Conservation (phyloP, 2,113 vertebrate species). For the Andinoacara biseriatus region DNA sequence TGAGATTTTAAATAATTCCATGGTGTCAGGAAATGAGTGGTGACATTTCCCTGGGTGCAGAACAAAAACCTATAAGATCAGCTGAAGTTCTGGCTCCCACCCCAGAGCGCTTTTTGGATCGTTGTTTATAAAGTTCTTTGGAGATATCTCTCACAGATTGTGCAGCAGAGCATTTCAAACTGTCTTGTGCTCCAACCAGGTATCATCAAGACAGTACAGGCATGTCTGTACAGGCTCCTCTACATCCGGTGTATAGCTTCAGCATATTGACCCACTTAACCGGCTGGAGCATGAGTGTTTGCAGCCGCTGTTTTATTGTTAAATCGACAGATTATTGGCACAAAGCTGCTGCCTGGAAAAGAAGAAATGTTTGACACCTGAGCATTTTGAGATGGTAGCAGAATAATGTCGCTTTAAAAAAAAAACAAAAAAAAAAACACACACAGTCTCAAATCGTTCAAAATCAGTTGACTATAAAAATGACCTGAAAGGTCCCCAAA, state of each 20-base stretch:
- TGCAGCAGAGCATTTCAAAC: conserved; percentile 17
- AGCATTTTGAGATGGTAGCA: conserved; percentile 9
- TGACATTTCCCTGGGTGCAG: background rate
- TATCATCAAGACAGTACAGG: conserved; percentile 54
- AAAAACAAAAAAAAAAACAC: no score
- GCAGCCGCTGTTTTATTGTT: conserved; percentile 15
- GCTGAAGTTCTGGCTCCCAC: conserved; percentile 26
- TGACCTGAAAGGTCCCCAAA: no score
- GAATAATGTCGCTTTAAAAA: background rate
- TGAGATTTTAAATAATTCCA: background rate
- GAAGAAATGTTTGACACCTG: conserved; percentile 12
- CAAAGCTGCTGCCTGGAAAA: background rate
- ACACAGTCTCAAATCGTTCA: no score
- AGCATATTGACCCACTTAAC: conserved; percentile 66
- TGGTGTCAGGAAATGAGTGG: background rate
- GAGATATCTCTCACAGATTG: conserved; percentile 29
- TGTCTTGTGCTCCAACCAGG: conserved; percentile 39
- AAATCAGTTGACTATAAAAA: no score
- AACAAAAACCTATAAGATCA: conserved; percentile 8
- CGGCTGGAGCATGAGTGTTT: conserved; percentile 6
- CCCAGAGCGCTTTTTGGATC: conserved; percentile 19
- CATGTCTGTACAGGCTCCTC: conserved; percentile 31
- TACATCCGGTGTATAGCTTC: conserved; percentile 36
- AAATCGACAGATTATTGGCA: conserved; percentile 46
- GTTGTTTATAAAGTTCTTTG: conserved; percentile 42